Base-by-base conservation (phyloP, 53 echinoderm and acorn worm genomes). In the Arbacia lixula region DNA sequence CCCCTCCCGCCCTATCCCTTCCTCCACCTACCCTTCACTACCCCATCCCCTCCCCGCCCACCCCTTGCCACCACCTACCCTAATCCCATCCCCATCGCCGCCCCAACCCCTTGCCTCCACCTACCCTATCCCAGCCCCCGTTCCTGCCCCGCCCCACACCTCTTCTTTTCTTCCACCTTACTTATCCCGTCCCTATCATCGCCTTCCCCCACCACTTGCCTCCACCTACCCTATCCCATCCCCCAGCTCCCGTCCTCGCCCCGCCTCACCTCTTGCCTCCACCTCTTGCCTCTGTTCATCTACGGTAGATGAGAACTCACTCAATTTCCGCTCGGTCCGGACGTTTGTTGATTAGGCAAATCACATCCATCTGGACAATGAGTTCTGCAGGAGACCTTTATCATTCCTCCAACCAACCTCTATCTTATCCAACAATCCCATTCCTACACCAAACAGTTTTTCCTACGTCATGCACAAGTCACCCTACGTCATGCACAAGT, bases 251-350 rank as follows among this genome's bases (percentile, higher is more conserved):
- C 60, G 8, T 60, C 31, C 22, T 60, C 29, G 17, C 27, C 6
- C 14, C n/a, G 14, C n/a, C 60, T 60, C 14, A 12, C 60, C 31
- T 60, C 31, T 60, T 60, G 2, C 14, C 60, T 27, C 63, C 1
- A 0, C 25, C 63, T 62, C 34, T 34, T 5, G 1, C 17, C 14
- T 19, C 19, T 4, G 10, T 16, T 4, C 63, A 28, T 62, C 63
- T 62, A 62, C 63, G 1, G 63, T 28, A 62, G 63, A 62, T 62
- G 63, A 62, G 63, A 62, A 62, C 16, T 62, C 63, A 62, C 34
- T 60, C 21, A 60, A 60, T 60, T 27, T 60, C 33, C 63, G 33
- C 9, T 9, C 33, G 16, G 9, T 32, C 63, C 33, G 32, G 66
- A 20, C n/a, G 6, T 16, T 5, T 37, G 11, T 11, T 66, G 37